These are phyloP conservation scores for Hemibagrus wyckioides DNA, from an alignment of 2,113 vertebrate species.

Conservation along the genomic window DNA sequence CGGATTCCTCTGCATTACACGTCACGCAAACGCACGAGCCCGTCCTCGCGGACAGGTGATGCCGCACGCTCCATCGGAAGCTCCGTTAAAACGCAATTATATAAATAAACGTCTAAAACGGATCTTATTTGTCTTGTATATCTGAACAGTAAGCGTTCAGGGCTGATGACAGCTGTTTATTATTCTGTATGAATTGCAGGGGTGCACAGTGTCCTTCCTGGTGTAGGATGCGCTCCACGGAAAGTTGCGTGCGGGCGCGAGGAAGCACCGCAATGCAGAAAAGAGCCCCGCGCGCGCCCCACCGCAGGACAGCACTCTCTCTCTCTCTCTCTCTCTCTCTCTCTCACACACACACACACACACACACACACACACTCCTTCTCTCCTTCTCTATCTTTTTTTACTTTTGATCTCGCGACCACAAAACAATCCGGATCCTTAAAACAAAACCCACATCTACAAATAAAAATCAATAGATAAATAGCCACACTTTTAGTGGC, in stretches of 20 bases:
- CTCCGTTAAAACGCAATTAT: background rate
- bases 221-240: conserved; percentile 43
- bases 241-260: conserved; percentile 70
- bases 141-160: background rate
- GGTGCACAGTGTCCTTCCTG: conserved; percentile 5
- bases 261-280: conserved; percentile 81
- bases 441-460: background rate
- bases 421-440: background rate
- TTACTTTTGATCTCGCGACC: conserved; percentile 1
- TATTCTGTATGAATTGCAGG: background rate
- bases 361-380: background rate
- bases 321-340: conserved; percentile 3
- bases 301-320: conserved; percentile 15
- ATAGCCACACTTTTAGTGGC: background rate
- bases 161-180: background rate
- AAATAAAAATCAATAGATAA: background rate
- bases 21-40: conserved; percentile 36
- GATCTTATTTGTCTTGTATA: background rate
- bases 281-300: conserved; percentile 56
- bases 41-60: conserved; percentile 56
- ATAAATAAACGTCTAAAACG: background rate
- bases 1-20: conserved; percentile 17
- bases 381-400: background rate
- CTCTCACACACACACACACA: no score
- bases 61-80: conserved; percentile 25